Percentiles rank a stretch among this genome's conserved stretches.
Evolutionary conservation across 2,113 vertebrate genomes (phyloP).

Genomic region (Felis catus): DNA sequence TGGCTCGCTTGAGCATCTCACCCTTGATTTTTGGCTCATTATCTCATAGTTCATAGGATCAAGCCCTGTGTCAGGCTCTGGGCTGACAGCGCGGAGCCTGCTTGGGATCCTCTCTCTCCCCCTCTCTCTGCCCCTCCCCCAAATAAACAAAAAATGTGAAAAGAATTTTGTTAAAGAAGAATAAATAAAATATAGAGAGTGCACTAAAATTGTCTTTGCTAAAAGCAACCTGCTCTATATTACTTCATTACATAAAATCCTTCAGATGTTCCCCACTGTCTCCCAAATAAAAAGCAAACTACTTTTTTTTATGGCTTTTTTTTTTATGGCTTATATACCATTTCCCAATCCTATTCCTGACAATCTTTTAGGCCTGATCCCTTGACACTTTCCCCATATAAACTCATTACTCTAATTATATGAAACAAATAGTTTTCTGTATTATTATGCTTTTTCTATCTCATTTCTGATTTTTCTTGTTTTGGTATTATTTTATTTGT

Average conservation of each 20-base stretch:
- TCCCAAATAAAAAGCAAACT: conserved; percentile 4
- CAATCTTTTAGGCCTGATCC: neutral
- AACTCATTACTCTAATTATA: neutral
- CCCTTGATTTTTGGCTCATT: no score
- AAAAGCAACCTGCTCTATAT: neutral
- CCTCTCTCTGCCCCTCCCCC: no score
- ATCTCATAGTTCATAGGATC: no score
- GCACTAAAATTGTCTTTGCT: neutral
- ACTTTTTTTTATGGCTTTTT: neutral
- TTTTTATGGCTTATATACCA: neutral
- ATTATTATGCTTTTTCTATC: neutral
- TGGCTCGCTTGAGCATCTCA: no score
- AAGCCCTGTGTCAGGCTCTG: no score
- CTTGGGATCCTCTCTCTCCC: no score
- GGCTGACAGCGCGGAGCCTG: no score
- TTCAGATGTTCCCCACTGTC: neutral
- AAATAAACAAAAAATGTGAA: no score
- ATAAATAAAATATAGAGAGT: neutral
- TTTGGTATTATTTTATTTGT: neutral
- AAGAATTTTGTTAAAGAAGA: no score
- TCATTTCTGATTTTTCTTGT: conserved; percentile 15
- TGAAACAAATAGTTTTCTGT: neutral
- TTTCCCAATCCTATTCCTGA: neutral
- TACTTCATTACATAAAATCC: neutral
- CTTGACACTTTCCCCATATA: neutral